Conservation (phyloP, 2,113 vertebrate genomes). For the Orthonyx spaldingii region DNA sequence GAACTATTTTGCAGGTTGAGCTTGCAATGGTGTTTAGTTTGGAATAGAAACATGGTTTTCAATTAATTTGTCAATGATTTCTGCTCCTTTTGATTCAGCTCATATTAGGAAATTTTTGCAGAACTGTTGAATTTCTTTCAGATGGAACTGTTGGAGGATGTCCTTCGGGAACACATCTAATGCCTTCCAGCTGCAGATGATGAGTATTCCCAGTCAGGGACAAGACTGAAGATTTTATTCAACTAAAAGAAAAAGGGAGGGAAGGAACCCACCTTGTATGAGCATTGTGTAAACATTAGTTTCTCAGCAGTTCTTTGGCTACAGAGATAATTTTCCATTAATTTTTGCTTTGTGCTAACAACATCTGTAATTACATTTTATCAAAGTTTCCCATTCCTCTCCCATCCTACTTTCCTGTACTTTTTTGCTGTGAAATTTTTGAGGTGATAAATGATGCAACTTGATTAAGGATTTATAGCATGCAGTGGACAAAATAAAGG, state of each 20-base stretch:
- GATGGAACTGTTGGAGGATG: background rate
- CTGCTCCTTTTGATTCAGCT: background rate
- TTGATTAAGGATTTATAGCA: background rate
- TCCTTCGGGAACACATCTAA: background rate
- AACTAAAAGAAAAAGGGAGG: background rate
- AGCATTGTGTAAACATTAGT: background rate
- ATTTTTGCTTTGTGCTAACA: background rate
- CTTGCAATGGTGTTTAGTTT: background rate
- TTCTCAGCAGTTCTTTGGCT: background rate
- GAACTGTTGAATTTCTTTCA: background rate
- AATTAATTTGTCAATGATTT: background rate
- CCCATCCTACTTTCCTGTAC: background rate
- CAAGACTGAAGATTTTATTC: background rate
- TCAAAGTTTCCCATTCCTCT: background rate
- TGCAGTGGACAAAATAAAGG: background rate
- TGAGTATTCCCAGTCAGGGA: background rate
- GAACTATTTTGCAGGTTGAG: background rate
- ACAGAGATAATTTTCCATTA: background rate
- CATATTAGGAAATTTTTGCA: background rate
- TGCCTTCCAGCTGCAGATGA: background rate
- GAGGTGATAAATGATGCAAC: background rate
- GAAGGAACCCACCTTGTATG: fast-evolving
- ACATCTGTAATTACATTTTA: background rate
- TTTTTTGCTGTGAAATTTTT: background rate
- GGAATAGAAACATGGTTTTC: background rate